Percentiles rank a stretch among this genome's conserved stretches.
These are phyloP conservation scores for Chanos chanos DNA, from an alignment of 2,797 vertebrate genomes.

Conservation along the genomic window DNA sequence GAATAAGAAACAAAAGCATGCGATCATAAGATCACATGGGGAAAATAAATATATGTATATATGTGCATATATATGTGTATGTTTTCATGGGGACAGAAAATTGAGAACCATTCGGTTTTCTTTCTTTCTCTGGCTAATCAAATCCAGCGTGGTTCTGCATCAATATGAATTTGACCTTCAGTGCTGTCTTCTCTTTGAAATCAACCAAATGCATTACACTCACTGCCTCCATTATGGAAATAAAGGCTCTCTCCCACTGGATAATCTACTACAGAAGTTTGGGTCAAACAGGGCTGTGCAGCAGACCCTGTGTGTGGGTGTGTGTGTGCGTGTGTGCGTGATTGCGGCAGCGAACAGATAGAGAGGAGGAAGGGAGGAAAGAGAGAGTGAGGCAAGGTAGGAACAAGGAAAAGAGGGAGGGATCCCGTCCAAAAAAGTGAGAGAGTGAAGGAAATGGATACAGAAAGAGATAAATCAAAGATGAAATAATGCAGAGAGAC, in stretches of 20 bases:
- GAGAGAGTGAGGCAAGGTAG: not conserved
- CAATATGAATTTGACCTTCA: slow-evolving; percentile 55
- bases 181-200: slow-evolving; percentile 44
- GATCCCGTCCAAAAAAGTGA: not conserved
- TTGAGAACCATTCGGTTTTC: slow-evolving; percentile 27
- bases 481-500: not conserved
- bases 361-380: not conserved
- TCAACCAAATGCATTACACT: slow-evolving; percentile 14
- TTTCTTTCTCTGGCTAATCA: slow-evolving; percentile 47
- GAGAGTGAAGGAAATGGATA: not conserved
- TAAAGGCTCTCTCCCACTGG: slow-evolving; percentile 3
- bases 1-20: not conserved
- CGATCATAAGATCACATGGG: too few relatives aligned
- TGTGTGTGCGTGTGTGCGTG: not conserved
- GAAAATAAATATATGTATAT: too few relatives aligned
- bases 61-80: too few relatives aligned
- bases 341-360: not conserved
- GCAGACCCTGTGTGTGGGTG: not conserved
- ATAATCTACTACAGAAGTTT: slow-evolving; percentile 5
- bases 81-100: slow-evolving; percentile 20
- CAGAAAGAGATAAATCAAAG: not conserved
- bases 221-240: slow-evolving; percentile 33
- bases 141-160: slow-evolving; percentile 47
- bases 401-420: slow-evolving; percentile 2
- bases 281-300: slow-evolving; percentile 8